A percentile compares a stretch with the other conserved stretches of the same genome.
These are phyloP conservation scores for Zaprionus kolodkinae DNA, from an alignment of 1,140 invertebrate genomes.

Conservation along the genomic window DNA sequence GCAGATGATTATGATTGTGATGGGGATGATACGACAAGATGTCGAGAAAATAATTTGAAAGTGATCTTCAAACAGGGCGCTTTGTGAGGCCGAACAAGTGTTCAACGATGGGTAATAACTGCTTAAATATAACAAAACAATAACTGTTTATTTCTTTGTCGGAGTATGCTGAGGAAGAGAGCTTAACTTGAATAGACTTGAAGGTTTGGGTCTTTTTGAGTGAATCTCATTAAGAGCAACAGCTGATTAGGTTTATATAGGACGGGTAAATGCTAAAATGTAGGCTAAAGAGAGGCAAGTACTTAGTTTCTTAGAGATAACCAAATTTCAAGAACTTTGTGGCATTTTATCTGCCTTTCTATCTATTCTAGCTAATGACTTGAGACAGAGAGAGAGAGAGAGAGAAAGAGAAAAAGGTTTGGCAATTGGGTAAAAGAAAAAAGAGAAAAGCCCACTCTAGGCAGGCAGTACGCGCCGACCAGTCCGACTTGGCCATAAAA, in stretches of 20 bases:
- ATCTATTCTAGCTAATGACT: conserved; percentile 61
- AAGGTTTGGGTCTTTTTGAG: not conserved
- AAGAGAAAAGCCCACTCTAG: conserved; percentile 41
- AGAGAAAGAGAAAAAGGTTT: too few species aligned
- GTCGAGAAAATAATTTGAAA: conserved; percentile 16
- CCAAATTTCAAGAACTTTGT: conserved; percentile 20
- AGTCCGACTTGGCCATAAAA: conserved; percentile 46
- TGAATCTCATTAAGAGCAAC: not conserved
- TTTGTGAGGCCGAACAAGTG: not conserved
- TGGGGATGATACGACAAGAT: conserved; percentile 11
- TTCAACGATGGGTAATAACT: not conserved
- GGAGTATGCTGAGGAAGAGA: not conserved
- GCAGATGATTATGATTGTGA: conserved; percentile 11
- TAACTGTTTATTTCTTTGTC: too few species aligned
- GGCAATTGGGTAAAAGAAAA: conserved; percentile 42
- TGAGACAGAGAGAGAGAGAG: conserved; percentile 37
- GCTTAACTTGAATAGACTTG: not conserved
- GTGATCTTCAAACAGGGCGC: not conserved
- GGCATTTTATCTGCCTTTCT: conserved; percentile 56
- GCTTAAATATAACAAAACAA: not conserved
- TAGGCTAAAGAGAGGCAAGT: conserved; percentile 8
- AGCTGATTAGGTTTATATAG: not conserved
- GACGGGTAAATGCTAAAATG: not conserved
- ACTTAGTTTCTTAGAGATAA: not conserved
- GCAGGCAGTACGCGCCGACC: conserved; percentile 31